These are phyloP conservation scores for Desmophyllum pertusum DNA, from an alignment of 92 coral and sea anemone species.

Conservation along the genomic window DNA sequence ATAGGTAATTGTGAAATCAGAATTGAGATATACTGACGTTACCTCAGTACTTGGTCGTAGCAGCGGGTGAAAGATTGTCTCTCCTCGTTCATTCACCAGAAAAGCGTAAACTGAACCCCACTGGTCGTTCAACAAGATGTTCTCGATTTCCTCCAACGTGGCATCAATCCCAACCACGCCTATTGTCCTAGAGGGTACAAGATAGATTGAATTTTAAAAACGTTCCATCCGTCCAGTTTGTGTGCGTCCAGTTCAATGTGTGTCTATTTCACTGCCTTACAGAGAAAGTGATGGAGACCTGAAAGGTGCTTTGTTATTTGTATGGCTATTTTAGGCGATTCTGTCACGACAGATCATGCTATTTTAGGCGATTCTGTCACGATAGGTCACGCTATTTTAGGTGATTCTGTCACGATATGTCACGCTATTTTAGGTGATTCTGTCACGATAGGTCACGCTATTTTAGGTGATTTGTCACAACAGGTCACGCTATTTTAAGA, in stretches of 20 bases:
- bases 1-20: too few relatives aligned
- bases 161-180: conserved; percentile 99
- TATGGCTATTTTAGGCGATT: neutral
- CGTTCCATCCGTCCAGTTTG: too few relatives aligned
- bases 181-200: conserved; percentile 67
- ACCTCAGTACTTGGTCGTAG: conserved; percentile 99
- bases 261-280: too few relatives aligned
- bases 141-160: conserved; percentile 95
- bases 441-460: neutral
- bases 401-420: neutral
- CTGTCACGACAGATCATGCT: neutral
- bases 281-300: too few relatives aligned
- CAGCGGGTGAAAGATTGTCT: conserved; percentile 95
- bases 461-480: too few relatives aligned
- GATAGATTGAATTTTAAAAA: neutral
- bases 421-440: neutral
- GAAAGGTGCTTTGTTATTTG: neutral
- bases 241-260: neutral
- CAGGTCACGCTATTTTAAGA: neutral
- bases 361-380: neutral
- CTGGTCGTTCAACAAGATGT: conserved; percentile 85
- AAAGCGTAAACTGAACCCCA: conserved; percentile 99
- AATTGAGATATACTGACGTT: too few relatives aligned
- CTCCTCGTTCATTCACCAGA: conserved; percentile 94
- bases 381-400: neutral